Percentiles rank a stretch among this genome's conserved stretches.
Evolutionary conservation across 1,140 invertebrate species (phyloP).

Genomic region (Lucilia sericata): DNA sequence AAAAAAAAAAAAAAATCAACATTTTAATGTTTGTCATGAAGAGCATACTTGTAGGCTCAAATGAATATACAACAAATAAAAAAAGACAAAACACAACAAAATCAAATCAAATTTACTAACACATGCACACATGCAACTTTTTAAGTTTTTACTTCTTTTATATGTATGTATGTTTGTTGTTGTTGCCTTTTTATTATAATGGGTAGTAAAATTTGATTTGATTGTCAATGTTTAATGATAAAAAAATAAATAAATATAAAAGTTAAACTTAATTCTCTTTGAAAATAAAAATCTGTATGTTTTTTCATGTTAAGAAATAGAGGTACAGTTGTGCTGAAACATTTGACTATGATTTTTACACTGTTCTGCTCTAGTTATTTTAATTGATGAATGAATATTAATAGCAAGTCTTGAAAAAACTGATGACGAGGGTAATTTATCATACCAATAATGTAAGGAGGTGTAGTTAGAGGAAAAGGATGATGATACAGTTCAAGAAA

Average conservation of each 20-base stretch:
- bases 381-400: slow-evolving; percentile 18
- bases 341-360: slow-evolving; percentile 16
- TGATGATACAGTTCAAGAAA: too few relatives aligned
- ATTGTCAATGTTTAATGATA: slow-evolving; percentile 39
- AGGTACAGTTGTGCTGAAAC: slow-evolving; percentile 31
- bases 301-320: too few relatives aligned
- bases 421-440: background rate
- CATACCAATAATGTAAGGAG: too few relatives aligned
- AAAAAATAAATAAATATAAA: slow-evolving; percentile 19
- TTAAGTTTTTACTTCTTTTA: background rate
- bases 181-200: slow-evolving; percentile 41
- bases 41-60: slow-evolving; percentile 46
- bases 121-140: background rate
- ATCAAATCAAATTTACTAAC: background rate
- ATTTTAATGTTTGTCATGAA: slow-evolving; percentile 38
- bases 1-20: slow-evolving; percentile 45
- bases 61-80: slow-evolving; percentile 2
- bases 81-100: background rate
- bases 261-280: slow-evolving; percentile 18
- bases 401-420: background rate
- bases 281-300: background rate
- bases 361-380: slow-evolving; percentile 9
- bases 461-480: too few relatives aligned
- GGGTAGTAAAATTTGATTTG: slow-evolving; percentile 39
- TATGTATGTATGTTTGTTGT: slow-evolving; percentile 13